Base-by-base conservation (phyloP, 2,888 invertebrate species). In the Aplocera efformata region DNA sequence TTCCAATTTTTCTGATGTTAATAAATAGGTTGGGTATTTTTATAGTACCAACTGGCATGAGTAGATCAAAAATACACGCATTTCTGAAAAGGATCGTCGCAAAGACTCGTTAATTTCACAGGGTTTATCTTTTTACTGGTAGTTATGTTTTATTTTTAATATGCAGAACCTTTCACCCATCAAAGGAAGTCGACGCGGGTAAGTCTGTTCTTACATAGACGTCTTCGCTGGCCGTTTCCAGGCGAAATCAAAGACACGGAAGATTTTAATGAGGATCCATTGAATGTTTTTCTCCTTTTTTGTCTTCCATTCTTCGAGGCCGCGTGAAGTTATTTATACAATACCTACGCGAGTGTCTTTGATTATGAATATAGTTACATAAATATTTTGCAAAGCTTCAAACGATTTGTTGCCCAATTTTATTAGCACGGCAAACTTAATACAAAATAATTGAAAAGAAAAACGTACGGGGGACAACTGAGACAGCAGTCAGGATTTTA, bases 201-300 rank as follows among this genome's bases (percentile, higher is more conserved):
- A 56, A 61, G 62, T 67, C 63, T 70, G 69, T 68, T 65, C 61
- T 58, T 56, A 60, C 56, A 56, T 56, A 65, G 70, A 70, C 65
- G 53, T 61, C 60, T 57, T 64, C 65, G 71, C 70, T 75, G 74
- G 78, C 76, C 79, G 69, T 77, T 76, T 79, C 68, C 72, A 82
- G 78, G 77, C 72, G 79, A 79, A 85, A 72, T 79, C 84, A 85
- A 81, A 86, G 77, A 63, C 63, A 72, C 78, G 88, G 88, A 88
- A 88, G 69, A 86, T 82, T 88, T 88, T 88, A 88, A 86, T 82
- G 85, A 88, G 79, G 74, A 91, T 91, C 50, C 35, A 42, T 50
- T 50, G 46, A 47, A 50, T 48, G 37, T 45, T 50, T 51, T 50
- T 76, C 68, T 67, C 66, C 64, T 66, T 76, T 79, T 79, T 84